Conservation (phyloP, 2,888 invertebrate genomes). For the Sarcophaga caerulescens region DNA sequence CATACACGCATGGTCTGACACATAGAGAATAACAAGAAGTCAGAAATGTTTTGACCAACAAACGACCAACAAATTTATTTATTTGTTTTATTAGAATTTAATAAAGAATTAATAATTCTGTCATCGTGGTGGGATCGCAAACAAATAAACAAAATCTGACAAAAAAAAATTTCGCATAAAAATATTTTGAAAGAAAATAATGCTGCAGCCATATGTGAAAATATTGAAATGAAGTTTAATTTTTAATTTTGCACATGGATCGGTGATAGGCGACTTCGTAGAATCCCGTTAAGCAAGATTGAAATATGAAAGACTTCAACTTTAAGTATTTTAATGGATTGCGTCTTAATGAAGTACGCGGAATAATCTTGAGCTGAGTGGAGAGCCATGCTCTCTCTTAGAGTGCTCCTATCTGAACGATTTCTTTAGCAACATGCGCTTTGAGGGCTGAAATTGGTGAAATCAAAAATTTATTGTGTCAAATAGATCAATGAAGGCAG, state of each 20-base stretch:
- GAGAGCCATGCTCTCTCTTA: too few species aligned
- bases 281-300: neutral
- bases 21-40: constrained; percentile 48
- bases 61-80: constrained; percentile 49
- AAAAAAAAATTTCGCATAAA: neutral
- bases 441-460: too few species aligned
- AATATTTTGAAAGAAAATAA: constrained; percentile 20
- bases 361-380: too few species aligned
- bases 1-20: neutral
- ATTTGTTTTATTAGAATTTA: constrained; percentile 51
- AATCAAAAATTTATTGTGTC: too few species aligned
- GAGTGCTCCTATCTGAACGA: too few species aligned
- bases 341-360: too few species aligned
- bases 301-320: too few species aligned
- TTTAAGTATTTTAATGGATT: too few species aligned
- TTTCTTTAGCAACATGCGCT: too few species aligned
- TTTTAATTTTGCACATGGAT: neutral
- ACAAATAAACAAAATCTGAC: neutral
- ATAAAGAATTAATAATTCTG: constrained; percentile 66
- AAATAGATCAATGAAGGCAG: too few species aligned
- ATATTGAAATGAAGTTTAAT: constrained; percentile 9
- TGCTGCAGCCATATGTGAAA: constrained; percentile 23
- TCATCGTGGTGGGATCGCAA: constrained; percentile 58
- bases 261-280: neutral
- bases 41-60: constrained; percentile 51